phyloP scores from a whole-genome alignment of 2,113 vertebrate genomes.

The Microcebus lehilahytsara region DNA sequence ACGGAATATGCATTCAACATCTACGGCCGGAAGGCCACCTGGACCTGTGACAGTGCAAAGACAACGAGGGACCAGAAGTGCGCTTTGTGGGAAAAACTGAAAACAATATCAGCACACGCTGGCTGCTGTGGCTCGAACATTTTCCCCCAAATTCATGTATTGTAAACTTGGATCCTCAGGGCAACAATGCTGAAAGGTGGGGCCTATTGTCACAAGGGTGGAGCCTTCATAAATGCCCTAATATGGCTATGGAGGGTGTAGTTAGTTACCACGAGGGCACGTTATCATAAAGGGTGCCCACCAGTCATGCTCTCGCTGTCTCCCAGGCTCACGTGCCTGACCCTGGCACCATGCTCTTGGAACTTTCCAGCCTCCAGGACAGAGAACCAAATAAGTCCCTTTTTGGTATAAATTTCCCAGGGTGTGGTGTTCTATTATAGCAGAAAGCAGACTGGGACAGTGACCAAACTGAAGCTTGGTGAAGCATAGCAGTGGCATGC shows the following conservation, averaged over 20 bases:
- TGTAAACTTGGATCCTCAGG: not conserved
- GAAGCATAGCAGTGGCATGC: not conserved
- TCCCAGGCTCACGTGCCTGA: not conserved
- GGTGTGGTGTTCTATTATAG: not conserved
- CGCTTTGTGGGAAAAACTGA: not conserved
- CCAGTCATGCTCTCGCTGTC: not conserved
- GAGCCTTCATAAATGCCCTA: not conserved
- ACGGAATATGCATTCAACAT: not conserved
- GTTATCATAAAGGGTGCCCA: not conserved
- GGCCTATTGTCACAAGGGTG: not conserved
- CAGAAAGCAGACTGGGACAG: not conserved
- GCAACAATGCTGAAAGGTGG: not conserved
- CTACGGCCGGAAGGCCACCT: not conserved
- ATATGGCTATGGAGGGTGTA: not conserved
- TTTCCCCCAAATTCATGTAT: not conserved
- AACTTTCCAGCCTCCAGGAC: not conserved
- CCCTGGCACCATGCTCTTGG: not conserved
- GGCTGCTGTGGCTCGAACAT: not conserved
- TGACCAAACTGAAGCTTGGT: not conserved
- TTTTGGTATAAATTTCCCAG: not conserved
- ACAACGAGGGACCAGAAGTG: not conserved
- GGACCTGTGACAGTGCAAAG: not conserved
- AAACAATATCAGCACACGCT: not conserved
- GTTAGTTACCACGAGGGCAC: not conserved
- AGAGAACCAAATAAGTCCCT: not conserved